These are phyloP conservation scores for Bimastos eiseni DNA, from an alignment of 2,888 invertebrate genomes.

Conservation along the genomic window DNA sequence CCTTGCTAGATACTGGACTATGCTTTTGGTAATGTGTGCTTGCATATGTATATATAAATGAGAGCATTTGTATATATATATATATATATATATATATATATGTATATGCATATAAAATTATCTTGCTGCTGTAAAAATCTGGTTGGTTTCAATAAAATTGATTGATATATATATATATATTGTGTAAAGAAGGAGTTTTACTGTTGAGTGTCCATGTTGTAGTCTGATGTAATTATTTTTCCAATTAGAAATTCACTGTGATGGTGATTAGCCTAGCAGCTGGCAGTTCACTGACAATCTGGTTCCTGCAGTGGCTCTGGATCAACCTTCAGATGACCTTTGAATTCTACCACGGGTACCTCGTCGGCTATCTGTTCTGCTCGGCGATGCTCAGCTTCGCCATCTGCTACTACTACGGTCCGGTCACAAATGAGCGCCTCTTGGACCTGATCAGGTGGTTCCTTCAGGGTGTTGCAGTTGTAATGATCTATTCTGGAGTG, in stretches of 20 bases:
- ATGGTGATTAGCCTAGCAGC: conserved; percentile 52
- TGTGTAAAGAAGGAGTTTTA: background rate
- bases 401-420: conserved; percentile 83
- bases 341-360: conserved; percentile 73
- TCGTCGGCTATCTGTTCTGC: conserved; percentile 66
- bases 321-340: conserved; percentile 76
- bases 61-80: conserved; percentile 20
- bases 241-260: background rate
- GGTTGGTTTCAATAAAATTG: no score
- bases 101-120: background rate
- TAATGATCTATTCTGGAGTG: conserved; percentile 78
- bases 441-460: conserved; percentile 87
- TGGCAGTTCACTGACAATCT: conserved; percentile 80
- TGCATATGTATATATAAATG: background rate
- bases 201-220: background rate
- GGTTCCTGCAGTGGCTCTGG: conserved; percentile 76
- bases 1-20: background rate
- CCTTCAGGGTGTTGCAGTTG: conserved; percentile 75
- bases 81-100: conserved; percentile 25
- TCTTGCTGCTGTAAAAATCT: no score
- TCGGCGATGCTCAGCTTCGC: conserved; percentile 66
- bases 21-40: background rate
- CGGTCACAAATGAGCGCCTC: conserved; percentile 79
- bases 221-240: background rate
- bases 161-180: background rate